Percentiles rank a stretch among this genome's conserved stretches.
These are phyloP conservation scores for Zaprionus camerounensis DNA, from an alignment of 1,140 invertebrate species.

Conservation along the genomic window DNA sequence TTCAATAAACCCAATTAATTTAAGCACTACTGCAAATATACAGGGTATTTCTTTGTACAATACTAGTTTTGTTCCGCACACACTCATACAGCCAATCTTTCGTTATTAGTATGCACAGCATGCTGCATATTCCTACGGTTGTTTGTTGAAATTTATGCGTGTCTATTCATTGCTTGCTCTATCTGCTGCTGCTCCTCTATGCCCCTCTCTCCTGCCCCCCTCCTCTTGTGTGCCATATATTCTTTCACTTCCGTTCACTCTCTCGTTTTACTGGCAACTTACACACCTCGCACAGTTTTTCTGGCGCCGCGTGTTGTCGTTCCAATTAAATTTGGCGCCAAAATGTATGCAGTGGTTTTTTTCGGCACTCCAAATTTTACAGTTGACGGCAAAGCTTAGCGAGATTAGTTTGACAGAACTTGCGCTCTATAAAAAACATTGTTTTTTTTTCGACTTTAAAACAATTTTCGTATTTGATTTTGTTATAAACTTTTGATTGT, in stretches of 20 bases:
- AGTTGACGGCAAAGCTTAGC: background rate
- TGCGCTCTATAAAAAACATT: background rate
- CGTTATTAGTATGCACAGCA: conserved; percentile 64
- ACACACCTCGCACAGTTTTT: conserved; percentile 36
- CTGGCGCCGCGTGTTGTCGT: conserved; percentile 44
- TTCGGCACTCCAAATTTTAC: background rate
- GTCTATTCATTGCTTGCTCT: conserved; percentile 54
- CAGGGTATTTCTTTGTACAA: background rate
- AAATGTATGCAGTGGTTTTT: conserved; percentile 62
- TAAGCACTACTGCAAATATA: too few relatives aligned
- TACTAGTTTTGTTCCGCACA: background rate
- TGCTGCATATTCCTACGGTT: conserved; percentile 50
- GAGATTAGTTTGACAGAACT: background rate
- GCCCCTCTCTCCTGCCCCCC: background rate
- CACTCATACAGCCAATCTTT: background rate
- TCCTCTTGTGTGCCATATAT: too few relatives aligned
- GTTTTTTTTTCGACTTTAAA: background rate
- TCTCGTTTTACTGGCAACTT: background rate
- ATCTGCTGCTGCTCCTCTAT: background rate
- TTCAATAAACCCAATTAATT: too few relatives aligned
- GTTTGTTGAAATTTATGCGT: conserved; percentile 72
- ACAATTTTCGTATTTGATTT: background rate
- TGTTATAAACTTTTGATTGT: conserved; percentile 27
- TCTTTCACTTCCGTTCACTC: background rate
- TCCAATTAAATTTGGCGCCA: conserved; percentile 72